Conservation (phyloP, 2,797 vertebrate species). For the Buceros bicornis region DNA sequence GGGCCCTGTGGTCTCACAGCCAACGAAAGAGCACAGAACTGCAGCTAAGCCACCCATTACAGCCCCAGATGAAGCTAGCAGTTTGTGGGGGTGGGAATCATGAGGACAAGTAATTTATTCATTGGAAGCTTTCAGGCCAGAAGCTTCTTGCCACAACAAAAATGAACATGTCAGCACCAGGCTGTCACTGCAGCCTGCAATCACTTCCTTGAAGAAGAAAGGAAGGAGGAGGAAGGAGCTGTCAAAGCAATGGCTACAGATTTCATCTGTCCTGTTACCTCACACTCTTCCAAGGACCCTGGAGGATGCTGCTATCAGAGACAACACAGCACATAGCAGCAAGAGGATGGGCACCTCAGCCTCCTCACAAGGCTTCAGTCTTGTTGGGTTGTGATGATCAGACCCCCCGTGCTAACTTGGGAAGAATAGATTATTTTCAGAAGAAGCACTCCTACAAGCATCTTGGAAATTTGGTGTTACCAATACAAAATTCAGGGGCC, state of each 20-base stretch:
- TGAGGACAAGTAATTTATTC: neutral
- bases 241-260: neutral
- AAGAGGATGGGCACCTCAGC: neutral
- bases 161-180: neutral
- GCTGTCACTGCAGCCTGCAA: neutral
- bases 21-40: neutral
- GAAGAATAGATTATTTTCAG: neutral
- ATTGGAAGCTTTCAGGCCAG: neutral
- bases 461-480: neutral
- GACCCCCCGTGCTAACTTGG: neutral
- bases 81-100: accelerated
- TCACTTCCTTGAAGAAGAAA: neutral
- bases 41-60: neutral
- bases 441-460: neutral
- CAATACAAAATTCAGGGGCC: neutral
- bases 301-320: neutral
- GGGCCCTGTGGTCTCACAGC: neutral
- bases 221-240: neutral
- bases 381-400: neutral
- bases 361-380: neutral
- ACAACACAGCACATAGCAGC: neutral
- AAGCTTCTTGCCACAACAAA: neutral
- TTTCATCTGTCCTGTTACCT: neutral
- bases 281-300: neutral
- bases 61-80: neutral